These are phyloP conservation scores for Allacma fusca DNA, from an alignment of 2,888 invertebrate species.

Conservation along the genomic window DNA sequence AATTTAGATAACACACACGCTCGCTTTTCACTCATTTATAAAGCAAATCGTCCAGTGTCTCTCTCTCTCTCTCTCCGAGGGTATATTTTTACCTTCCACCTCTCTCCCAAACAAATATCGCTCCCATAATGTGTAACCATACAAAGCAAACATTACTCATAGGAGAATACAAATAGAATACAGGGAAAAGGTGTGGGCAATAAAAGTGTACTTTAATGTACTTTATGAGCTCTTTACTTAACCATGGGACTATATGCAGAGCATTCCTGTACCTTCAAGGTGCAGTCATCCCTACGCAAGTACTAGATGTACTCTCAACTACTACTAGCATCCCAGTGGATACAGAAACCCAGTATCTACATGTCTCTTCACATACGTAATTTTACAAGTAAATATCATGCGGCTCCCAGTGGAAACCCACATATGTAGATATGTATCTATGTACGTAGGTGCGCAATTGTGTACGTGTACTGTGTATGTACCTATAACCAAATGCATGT, in stretches of 20 bases:
- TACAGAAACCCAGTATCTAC: no score
- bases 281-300: no score
- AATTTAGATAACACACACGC: no score
- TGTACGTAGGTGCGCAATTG: no score
- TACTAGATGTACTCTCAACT: no score
- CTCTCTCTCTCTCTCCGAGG: background rate
- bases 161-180: slow-evolving; percentile 18
- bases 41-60: background rate
- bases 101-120: slow-evolving; percentile 9
- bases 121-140: slow-evolving; percentile 1
- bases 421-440: background rate
- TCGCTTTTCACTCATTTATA: background rate
- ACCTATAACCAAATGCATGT: background rate
- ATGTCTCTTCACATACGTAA: no score
- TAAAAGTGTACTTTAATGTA: slow-evolving; percentile 21
- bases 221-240: slow-evolving; percentile 25
- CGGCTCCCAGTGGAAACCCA: no score
- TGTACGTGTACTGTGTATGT: no score
- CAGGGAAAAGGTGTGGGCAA: slow-evolving; percentile 36
- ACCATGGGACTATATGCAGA: background rate
- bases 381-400: no score
- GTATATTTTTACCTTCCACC: background rate
- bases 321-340: no score
- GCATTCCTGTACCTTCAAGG: no score
- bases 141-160: slow-evolving; percentile 7